Percentiles rank a stretch among this genome's conserved stretches.
These are phyloP conservation scores for Onychostoma macrolepis DNA, from an alignment of 2,113 vertebrate species.

Conservation along the genomic window DNA sequence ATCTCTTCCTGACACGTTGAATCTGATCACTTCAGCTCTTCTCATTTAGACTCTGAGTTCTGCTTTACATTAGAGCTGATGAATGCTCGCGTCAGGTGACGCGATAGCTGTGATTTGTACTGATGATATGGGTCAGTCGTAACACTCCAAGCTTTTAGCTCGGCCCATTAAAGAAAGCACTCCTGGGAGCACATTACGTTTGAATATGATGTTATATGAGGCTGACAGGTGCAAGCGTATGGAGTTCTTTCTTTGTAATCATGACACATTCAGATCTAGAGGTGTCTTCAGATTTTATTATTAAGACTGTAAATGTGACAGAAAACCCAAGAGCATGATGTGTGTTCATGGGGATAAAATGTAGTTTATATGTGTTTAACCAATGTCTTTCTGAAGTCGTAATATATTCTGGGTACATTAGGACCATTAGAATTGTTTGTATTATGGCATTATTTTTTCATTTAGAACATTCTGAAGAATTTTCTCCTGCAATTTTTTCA, in stretches of 20 bases:
- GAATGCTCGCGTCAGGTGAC: neutral
- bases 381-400: neutral
- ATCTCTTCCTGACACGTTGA: neutral
- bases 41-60: conserved; percentile 11
- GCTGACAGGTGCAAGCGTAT: neutral
- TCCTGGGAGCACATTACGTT: neutral
- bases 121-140: conserved; percentile 6
- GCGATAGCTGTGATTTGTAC: conserved; percentile 10
- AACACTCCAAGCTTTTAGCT: conserved; percentile 9
- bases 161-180: conserved; percentile 6
- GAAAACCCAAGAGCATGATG: neutral
- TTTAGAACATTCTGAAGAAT: too few relatives aligned
- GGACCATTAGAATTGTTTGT: too few relatives aligned
- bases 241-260: neutral
- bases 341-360: neutral
- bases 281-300: neutral
- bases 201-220: conserved; percentile 28
- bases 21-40: conserved; percentile 18
- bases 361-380: too few relatives aligned
- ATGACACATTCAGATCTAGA: neutral
- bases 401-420: neutral
- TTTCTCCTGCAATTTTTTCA: neutral
- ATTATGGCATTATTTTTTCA: too few relatives aligned
- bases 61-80: neutral
- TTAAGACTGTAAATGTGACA: neutral